Evolutionary conservation across 2,888 invertebrate species (phyloP).

Genomic region (Apantesis nais): DNA sequence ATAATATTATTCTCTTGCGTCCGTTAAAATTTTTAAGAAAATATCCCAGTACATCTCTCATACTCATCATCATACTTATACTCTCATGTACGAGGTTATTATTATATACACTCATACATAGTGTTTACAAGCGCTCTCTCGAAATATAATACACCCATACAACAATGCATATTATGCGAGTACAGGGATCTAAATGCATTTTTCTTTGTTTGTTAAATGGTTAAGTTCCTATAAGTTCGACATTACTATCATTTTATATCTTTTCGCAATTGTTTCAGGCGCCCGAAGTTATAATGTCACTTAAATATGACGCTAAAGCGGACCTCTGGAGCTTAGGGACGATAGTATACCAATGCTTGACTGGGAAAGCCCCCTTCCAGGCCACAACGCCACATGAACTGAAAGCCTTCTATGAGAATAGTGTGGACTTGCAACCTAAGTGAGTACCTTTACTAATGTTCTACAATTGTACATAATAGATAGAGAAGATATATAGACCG

Average conservation of each 20-base stretch:
- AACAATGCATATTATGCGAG: background rate
- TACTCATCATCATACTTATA: background rate
- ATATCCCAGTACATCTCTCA: background rate
- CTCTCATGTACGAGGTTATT: background rate
- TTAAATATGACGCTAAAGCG: constrained; percentile 99
- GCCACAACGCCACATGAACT: constrained; percentile 99
- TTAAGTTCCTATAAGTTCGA: background rate
- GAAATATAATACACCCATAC: background rate
- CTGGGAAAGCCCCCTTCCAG: constrained; percentile 99
- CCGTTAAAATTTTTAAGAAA: background rate
- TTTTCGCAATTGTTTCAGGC: constrained; percentile 85
- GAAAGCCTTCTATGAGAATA: constrained; percentile 98
- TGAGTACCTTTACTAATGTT: constrained; percentile 73
- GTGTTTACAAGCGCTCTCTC: background rate
- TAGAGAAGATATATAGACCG: background rate
- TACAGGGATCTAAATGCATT: background rate
- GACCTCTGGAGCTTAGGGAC: constrained; percentile 99
- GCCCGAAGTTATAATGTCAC: constrained; percentile 99
- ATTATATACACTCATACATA: background rate
- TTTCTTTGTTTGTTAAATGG: background rate
- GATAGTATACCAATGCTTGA: constrained; percentile 99
- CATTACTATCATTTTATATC: background rate
- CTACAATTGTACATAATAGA: background rate
- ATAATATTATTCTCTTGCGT: background rate
- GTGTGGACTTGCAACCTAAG: constrained; percentile 95